Conservation (phyloP, 2,797 vertebrate species). For the Macrochelys suwanniensis region DNA sequence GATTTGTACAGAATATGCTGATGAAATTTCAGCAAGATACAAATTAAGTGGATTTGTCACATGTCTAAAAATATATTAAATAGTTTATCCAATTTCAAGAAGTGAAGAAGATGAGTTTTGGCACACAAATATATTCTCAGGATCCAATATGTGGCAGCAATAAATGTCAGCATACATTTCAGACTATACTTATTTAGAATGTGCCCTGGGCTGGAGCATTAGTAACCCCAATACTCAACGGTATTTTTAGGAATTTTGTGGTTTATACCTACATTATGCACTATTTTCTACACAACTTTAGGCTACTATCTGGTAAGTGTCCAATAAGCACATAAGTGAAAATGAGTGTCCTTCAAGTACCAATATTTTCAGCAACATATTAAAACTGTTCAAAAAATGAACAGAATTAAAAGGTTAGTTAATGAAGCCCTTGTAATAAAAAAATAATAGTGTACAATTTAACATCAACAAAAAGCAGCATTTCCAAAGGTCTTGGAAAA, state of each 20-base stretch:
- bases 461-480: neutral
- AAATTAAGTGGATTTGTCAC: neutral
- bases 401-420: neutral
- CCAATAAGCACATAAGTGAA: neutral
- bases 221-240: neutral
- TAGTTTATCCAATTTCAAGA: neutral
- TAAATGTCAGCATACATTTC: fast-evolving
- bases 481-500: neutral
- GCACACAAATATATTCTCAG: neutral
- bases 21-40: neutral
- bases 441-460: neutral
- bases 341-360: neutral
- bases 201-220: neutral
- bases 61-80: fast-evolving
- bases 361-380: too few species aligned
- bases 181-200: neutral
- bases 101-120: fast-evolving
- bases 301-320: neutral
- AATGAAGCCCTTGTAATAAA: neutral
- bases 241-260: neutral
- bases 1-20: neutral
- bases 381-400: neutral
- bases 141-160: neutral
- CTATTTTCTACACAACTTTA: neutral
- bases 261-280: neutral